phyloP scores from a whole-genome alignment of 2,888 invertebrate genomes.

The Eudemis profundana region DNA sequence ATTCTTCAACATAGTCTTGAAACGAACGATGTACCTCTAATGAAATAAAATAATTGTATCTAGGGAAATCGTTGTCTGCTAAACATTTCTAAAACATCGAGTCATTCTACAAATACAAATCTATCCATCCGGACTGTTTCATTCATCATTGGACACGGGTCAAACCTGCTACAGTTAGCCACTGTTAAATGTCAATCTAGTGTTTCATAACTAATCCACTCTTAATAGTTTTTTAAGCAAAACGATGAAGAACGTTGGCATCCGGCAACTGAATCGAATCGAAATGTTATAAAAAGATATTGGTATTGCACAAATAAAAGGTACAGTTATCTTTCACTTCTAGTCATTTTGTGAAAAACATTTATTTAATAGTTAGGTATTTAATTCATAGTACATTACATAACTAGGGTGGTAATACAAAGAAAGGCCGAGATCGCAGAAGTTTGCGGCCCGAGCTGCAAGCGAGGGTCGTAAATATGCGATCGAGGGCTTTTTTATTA shows the following conservation, averaged over 20 bases:
- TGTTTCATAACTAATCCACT: conserved; percentile 39
- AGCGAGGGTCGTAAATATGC: too few species aligned
- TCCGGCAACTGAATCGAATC: conserved; percentile 29
- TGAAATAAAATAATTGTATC: background rate
- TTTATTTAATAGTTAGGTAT: background rate
- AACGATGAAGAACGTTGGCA: conserved; percentile 21
- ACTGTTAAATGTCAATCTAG: conserved; percentile 35
- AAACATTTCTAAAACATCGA: background rate
- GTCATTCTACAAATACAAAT: conserved; percentile 8
- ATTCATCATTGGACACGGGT: conserved; percentile 34
- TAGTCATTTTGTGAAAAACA: conserved; percentile 8
- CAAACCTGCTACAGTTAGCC: conserved; percentile 29
- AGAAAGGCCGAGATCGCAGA: too few species aligned
- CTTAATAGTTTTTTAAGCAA: conserved; percentile 36
- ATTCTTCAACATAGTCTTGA: too few species aligned
- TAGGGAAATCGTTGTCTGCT: background rate
- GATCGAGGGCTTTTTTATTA: too few species aligned
- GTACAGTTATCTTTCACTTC: conserved; percentile 28
- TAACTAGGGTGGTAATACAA: too few species aligned
- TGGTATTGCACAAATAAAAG: conserved; percentile 37
- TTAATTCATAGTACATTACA: too few species aligned
- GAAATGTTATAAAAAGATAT: conserved; percentile 30
- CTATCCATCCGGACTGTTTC: conserved; percentile 1
- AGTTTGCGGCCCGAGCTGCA: too few species aligned
- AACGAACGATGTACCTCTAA: too few species aligned